Percentiles rank a stretch among this genome's conserved stretches.
Evolutionary conservation across 2,113 vertebrate genomes (phyloP).

Genomic region (Pangasianodon gigas): DNA sequence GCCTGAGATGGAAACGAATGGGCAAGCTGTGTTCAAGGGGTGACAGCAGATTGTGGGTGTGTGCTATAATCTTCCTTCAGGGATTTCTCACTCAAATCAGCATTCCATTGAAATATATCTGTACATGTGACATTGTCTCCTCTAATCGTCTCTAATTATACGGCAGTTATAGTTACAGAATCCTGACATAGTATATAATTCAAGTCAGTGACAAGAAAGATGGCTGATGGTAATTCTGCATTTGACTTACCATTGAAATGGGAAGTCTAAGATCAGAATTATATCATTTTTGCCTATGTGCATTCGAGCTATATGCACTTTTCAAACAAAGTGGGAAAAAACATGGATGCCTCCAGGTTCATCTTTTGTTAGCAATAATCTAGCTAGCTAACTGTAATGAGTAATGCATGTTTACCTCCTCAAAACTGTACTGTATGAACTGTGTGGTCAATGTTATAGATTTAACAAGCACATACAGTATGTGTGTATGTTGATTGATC

Average conservation of each 20-base stretch:
- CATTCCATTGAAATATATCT: constrained; percentile 12
- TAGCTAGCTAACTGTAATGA: background rate
- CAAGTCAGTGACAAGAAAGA: background rate
- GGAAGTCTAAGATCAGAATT: background rate
- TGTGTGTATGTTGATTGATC: background rate
- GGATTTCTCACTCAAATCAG: constrained; percentile 4
- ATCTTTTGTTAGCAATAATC: background rate
- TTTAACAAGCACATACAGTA: background rate
- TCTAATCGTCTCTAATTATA: background rate
- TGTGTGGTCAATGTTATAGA: background rate
- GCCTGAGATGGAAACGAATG: background rate
- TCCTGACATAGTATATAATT: background rate
- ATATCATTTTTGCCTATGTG: background rate
- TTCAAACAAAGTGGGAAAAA: background rate
- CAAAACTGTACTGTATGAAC: background rate
- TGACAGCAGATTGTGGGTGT: background rate
- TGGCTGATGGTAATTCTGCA: background rate
- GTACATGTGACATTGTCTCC: background rate
- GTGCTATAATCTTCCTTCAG: background rate
- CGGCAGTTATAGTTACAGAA: constrained; percentile 4
- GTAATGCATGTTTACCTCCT: background rate
- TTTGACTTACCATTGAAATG: background rate
- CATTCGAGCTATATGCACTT: background rate
- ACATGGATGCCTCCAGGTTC: background rate
- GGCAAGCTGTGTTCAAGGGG: background rate